Conservation (phyloP, 2,888 invertebrate genomes). For the Sipha maydis region DNA sequence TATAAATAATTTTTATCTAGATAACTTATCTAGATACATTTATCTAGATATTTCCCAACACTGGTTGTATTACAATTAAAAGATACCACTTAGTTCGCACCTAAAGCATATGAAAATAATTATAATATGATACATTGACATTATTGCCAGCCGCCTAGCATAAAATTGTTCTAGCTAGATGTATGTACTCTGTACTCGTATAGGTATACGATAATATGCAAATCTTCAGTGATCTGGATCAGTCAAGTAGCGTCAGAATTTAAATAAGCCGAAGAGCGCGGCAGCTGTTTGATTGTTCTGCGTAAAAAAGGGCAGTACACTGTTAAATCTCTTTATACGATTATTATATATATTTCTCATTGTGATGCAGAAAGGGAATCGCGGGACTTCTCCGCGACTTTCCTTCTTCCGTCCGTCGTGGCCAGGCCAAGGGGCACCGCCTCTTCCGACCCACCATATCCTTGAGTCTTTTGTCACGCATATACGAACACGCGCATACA, state of each 20-base stretch:
- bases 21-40: no score
- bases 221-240: constrained; percentile 51
- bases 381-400: constrained; percentile 53
- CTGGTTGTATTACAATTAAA: background rate
- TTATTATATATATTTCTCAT: constrained; percentile 48
- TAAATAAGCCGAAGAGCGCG: constrained; percentile 51
- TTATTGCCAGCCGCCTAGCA: background rate
- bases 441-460: constrained; percentile 57
- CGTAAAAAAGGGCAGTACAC: constrained; percentile 30
- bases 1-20: background rate
- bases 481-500: background rate
- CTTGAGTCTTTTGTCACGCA: constrained; percentile 52
- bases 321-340: constrained; percentile 46
- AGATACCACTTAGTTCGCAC: background rate
- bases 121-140: background rate
- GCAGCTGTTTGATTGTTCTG: constrained; percentile 57
- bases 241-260: constrained; percentile 52
- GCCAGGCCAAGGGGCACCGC: constrained; percentile 39
- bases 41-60: no score
- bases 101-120: background rate
- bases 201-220: constrained; percentile 43
- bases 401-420: constrained; percentile 56
- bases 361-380: constrained; percentile 56
- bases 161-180: background rate
- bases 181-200: background rate